Base-by-base conservation (phyloP, 2,113 vertebrate species). In the Grantiella picta region DNA sequence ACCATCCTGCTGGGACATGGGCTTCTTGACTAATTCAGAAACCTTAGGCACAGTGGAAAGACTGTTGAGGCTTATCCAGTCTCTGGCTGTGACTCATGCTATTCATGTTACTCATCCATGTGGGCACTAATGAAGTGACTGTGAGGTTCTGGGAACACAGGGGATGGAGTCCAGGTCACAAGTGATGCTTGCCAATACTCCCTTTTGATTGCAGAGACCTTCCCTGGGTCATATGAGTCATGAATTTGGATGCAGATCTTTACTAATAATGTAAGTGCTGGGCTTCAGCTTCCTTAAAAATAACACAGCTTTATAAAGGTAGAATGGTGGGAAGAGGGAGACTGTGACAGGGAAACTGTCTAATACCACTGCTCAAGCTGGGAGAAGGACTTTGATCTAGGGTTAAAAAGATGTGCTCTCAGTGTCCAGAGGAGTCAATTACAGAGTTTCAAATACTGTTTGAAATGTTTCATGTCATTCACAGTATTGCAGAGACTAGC, bases 61-160 rank as follows among this genome's bases (percentile, higher is more conserved):
- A 83, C 71, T 90, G 86, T 89, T 96, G 80, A 88, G 89, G 80
- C 88, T 90, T 93, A 95, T 86, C 92, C 95, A 93, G 79, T 63
- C 79, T 56, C 94, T 90, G 80, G 78, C 88, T 92, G 79, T 97
- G 94, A 97, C 90, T 97, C 96, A 96, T 47, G 76, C 89, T 94
- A 38, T 92, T 96, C 82, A 13, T 56, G 80, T 95, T 97, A 94
- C 79, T 96, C 92, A 97, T 96, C 92, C 82, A 75, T 54, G 94
- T 96, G 96, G 95, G 94, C 92, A 96, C 91, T 94, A 97, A 97
- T 90, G 94, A 97, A 93, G 91, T 93, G 86, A 94, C 95, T 97
- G 68, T 53, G 82, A 92, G 91, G 72, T 96, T 97, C 95, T 97
- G 96, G 94, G 92, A 97, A 96, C 47, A 86, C 38, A 86, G 60